Percentiles rank a stretch among this genome's conserved stretches.
Conservation (phyloP, 2,888 invertebrate genomes). For the Hyles lineata region DNA sequence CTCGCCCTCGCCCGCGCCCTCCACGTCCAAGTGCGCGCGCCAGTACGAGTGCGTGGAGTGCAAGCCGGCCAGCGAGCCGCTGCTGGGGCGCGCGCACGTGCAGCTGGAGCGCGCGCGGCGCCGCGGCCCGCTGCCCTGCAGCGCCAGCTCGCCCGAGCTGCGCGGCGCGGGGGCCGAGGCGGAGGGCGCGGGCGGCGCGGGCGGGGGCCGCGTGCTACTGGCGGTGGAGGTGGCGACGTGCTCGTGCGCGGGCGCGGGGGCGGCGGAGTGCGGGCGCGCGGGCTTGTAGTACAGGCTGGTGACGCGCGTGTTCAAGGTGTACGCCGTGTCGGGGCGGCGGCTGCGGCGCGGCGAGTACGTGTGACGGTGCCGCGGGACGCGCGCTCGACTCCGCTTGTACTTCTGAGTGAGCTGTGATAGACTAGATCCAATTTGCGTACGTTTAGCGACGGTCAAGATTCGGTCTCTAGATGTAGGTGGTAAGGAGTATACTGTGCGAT, state of each 20-base stretch:
- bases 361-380: constrained; percentile 42
- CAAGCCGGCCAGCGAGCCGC: constrained; percentile 76
- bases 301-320: constrained; percentile 80
- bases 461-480: constrained; percentile 71
- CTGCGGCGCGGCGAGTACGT: constrained; percentile 39
- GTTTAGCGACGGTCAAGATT: constrained; percentile 61
- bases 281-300: constrained; percentile 80
- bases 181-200: constrained; percentile 57
- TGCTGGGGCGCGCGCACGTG: constrained; percentile 64
- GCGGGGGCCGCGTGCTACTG: constrained; percentile 53
- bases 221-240: constrained; percentile 58
- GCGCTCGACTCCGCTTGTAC: constrained; percentile 51
- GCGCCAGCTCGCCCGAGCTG: constrained; percentile 80
- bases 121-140: constrained; percentile 56
- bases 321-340: constrained; percentile 68
- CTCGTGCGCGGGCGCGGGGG: constrained; percentile 56
- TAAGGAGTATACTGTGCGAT: constrained; percentile 65
- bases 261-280: constrained; percentile 59
- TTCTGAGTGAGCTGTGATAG: constrained; percentile 81
- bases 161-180: constrained; percentile 39
- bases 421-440: constrained; percentile 73
- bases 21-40: constrained; percentile 49
- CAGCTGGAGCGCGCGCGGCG: constrained; percentile 48
- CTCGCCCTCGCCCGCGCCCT: constrained; percentile 53
- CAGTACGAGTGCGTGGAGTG: constrained; percentile 48